These are phyloP conservation scores for Enteromius paludinosus DNA, from an alignment of 2,797 vertebrate species.

Conservation along the genomic window DNA sequence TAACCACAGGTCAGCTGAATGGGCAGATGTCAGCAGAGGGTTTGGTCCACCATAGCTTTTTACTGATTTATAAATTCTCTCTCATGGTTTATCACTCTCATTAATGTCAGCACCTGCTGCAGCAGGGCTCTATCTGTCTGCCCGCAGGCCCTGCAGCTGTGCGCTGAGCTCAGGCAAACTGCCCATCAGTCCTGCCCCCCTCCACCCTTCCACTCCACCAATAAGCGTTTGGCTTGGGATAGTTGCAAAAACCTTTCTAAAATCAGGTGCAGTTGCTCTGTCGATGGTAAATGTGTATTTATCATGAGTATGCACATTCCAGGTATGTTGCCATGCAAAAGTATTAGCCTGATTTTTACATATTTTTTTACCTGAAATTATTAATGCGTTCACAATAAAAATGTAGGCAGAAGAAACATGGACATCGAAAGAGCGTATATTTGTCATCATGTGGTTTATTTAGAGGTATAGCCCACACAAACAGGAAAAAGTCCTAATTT, in stretches of 20 bases:
- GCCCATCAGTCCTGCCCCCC: conserved; percentile 24
- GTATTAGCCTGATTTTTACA: background rate
- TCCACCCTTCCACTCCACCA: conserved; percentile 34
- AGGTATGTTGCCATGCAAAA: background rate
- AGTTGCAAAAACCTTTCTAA: conserved; percentile 24
- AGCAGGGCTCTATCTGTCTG: conserved; percentile 43
- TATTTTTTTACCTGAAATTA: background rate
- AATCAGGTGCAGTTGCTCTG: background rate
- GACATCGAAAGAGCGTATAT: background rate
- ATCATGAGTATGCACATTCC: conserved; percentile 5
- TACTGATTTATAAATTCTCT: conserved; percentile 56
- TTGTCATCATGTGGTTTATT: background rate
- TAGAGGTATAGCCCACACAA: background rate
- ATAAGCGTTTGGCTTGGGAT: conserved; percentile 15
- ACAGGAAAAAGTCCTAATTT: background rate
- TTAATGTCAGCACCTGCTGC: conserved; percentile 56
- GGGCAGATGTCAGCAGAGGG: conserved; percentile 41
- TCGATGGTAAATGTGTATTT: conserved; percentile 2
- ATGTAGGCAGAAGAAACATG: background rate
- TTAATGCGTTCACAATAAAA: background rate
- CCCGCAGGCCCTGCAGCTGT: conserved; percentile 42
- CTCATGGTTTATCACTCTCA: conserved; percentile 58
- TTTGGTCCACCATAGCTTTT: conserved; percentile 46
- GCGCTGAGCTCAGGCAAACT: conserved; percentile 34
- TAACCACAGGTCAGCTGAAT: conserved; percentile 44